Base-by-base conservation (phyloP, 2,888 invertebrate species). In the Stegophylla sp. region DNA sequence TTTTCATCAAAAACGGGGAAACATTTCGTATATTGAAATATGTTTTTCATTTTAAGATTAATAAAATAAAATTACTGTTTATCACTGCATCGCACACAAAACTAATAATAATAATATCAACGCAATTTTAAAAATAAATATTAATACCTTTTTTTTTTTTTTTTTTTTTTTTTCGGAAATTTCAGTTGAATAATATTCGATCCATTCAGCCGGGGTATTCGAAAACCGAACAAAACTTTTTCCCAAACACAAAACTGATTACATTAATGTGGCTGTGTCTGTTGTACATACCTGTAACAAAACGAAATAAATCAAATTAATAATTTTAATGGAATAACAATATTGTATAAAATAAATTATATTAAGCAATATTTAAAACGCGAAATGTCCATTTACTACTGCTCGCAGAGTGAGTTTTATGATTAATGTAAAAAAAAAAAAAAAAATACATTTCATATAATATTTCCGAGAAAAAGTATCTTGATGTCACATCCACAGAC, bases 211-310 rank as follows among this genome's bases (percentile, higher is more conserved):
- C 43, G 43, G 48, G 17, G 5, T 3, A 20, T 17, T 20, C 20
- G 9, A 20, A 28, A 26, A 4, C 48, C 15, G 23, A 10, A 41
- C 3, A 41, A 10, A 20, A 23, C 23, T 28, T 23, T 1, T 53
- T 41, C 23, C 17, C 34, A 7, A 56, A 20, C 20, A 53, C 10
- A 51, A 9, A 34, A 34, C 34, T 34, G 34, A 34, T 34, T 34
- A 34, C 34, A 34, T 34, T 34, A 34, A n/a, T n/a, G n/a, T n/a
- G n/a, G 34, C 1, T 7, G 20, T 53, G 20, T 53, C 53, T 20
- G 10, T 51, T 45, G 1, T 5, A 59, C 59, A 59, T 72, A 72
- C 72, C 72, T 61, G 73, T 7, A 73, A 73, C n/a, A 73, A 45
- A 73, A 61, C n/a, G 61, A 73, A 59, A 61, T 0, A 23, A 56